These are phyloP conservation scores for Corynorhinus townsendii DNA, from an alignment of 2,113 vertebrate species.

Conservation along the genomic window DNA sequence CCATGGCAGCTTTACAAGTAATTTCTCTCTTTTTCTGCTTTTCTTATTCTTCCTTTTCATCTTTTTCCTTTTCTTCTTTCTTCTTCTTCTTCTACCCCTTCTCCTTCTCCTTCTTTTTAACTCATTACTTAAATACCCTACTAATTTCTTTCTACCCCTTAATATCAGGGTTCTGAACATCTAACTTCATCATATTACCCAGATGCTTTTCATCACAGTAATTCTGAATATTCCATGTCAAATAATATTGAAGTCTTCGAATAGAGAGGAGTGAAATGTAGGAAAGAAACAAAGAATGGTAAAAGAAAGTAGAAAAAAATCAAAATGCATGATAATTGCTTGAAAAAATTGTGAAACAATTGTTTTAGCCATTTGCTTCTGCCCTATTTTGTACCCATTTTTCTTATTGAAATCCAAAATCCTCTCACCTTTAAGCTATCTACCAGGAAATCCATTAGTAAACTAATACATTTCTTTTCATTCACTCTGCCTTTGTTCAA, in stretches of 20 bases:
- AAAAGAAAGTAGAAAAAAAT: background rate
- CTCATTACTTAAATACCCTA: background rate
- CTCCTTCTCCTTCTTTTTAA: background rate
- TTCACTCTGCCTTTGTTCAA: background rate
- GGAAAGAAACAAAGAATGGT: background rate
- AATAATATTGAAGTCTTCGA: background rate
- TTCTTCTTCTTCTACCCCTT: background rate
- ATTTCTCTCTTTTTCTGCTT: background rate
- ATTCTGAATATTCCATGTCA: background rate
- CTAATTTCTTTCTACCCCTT: background rate
- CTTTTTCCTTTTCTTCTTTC: rapidly evolving
- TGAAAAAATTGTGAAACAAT: background rate
- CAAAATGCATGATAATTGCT: background rate
- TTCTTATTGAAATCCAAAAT: background rate
- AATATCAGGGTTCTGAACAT: background rate
- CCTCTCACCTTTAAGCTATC: background rate
- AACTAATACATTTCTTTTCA: background rate
- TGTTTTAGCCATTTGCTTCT: background rate
- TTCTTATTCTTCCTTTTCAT: background rate
- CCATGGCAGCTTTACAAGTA: background rate
- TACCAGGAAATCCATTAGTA: background rate
- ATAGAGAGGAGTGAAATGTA: background rate
- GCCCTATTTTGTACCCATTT: background rate
- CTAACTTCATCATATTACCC: background rate
- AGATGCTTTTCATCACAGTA: background rate